phyloP scores from a whole-genome alignment of 64 coral and sea anemone species.

The Hydrozoanthus tunicans region DNA sequence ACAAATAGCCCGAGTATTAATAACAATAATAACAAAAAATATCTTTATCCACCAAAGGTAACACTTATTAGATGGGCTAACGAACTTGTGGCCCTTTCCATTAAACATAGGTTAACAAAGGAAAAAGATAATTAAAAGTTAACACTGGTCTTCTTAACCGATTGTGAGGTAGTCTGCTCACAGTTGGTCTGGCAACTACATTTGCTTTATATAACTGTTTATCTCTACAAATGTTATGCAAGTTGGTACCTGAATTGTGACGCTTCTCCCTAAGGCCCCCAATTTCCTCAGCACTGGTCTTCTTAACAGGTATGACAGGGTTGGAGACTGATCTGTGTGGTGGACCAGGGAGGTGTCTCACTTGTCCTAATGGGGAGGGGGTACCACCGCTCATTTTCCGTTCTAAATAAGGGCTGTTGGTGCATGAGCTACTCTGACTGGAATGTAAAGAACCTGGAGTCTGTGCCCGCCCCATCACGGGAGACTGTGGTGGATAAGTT shows the following conservation, averaged over 20 bases:
- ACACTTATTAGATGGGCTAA: too few species aligned
- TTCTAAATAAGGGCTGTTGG: constrained; percentile 50
- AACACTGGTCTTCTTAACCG: too few species aligned
- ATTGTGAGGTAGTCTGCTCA: too few species aligned
- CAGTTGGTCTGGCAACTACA: too few species aligned
- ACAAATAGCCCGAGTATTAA: too few species aligned
- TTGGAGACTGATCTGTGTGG: constrained; percentile 31
- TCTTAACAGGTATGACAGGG: constrained; percentile 33
- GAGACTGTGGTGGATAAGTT: constrained; percentile 14
- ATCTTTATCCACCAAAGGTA: too few species aligned
- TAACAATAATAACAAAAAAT: too few species aligned
- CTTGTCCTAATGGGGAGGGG: constrained; percentile 10
- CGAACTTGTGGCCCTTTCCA: too few species aligned
- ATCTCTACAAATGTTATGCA: neutral
- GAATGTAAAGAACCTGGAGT: constrained; percentile 36
- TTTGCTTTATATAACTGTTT: too few species aligned
- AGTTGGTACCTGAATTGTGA: constrained; percentile 44
- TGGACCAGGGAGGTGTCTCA: constrained; percentile 19
- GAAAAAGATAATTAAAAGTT: too few species aligned
- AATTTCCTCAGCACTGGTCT: constrained; percentile 21
- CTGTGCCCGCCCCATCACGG: constrained; percentile 8
- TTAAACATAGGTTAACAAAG: too few species aligned
- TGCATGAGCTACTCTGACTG: constrained; percentile 30
- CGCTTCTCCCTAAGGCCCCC: constrained; percentile 5
- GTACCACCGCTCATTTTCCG: constrained; percentile 28